Conservation (phyloP, 2,888 invertebrate genomes). For the Macropis europaea region DNA sequence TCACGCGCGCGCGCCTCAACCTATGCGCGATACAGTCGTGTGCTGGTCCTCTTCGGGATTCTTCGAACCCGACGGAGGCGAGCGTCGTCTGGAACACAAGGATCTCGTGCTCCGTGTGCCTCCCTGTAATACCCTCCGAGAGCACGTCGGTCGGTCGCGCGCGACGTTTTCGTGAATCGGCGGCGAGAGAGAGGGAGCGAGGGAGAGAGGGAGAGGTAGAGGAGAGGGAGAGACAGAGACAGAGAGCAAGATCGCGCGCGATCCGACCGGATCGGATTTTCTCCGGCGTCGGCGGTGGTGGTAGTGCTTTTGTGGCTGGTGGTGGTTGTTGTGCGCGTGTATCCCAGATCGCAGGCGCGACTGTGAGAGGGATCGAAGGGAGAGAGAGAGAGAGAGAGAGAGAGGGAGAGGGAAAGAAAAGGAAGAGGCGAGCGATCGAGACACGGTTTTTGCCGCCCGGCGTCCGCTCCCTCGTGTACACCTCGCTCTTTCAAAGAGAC, state of each 20-base stretch:
- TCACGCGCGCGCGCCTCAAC: slow-evolving; percentile 45
- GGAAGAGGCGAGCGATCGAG: slow-evolving; percentile 34
- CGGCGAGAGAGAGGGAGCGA: no score
- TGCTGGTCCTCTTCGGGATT: slow-evolving; percentile 16
- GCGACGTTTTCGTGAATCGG: no score
- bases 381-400: slow-evolving; percentile 39
- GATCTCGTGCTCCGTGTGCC: no score
- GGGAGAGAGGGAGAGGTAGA: no score
- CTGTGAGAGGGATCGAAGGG: slow-evolving; percentile 15
- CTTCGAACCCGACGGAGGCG: no score
- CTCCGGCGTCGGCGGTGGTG: slow-evolving; percentile 21
- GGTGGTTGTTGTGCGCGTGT: slow-evolving; percentile 41
- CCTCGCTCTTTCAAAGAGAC: slow-evolving; percentile 34
- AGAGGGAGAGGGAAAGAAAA: slow-evolving; percentile 37
- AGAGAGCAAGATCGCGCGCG: slow-evolving; percentile 22
- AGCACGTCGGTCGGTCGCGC: no score
- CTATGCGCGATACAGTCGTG: slow-evolving; percentile 30
- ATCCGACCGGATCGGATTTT: slow-evolving; percentile 30
- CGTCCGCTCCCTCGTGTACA: slow-evolving; percentile 47
- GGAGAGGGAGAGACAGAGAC: no score
- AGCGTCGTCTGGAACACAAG: no score
- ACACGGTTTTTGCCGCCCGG: slow-evolving; percentile 54
- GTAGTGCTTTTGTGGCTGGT: slow-evolving; percentile 43
- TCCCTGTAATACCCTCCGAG: no score
- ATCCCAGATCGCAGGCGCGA: slow-evolving; percentile 27